Conservation (phyloP, 2,113 vertebrate species). For the Antechinus flavipes region DNA sequence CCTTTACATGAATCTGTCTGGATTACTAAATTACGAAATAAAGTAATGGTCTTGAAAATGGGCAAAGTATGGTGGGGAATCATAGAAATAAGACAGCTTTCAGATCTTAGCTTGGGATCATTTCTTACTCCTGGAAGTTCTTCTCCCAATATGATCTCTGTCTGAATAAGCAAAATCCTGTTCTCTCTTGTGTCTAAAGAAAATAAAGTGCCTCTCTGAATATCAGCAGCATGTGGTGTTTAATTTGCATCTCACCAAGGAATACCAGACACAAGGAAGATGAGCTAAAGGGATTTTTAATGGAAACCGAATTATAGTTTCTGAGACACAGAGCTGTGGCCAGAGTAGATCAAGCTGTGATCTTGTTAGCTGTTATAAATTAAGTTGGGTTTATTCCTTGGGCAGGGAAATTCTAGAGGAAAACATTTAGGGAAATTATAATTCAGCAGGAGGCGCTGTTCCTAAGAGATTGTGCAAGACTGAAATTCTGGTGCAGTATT, state of each 20-base stretch:
- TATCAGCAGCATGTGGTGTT: slow-evolving; percentile 36
- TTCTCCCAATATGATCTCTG: background rate
- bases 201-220: slow-evolving; percentile 49
- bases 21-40: background rate
- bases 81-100: background rate
- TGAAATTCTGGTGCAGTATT: background rate
- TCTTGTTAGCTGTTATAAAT: slow-evolving; percentile 37
- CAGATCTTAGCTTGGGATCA: slow-evolving; percentile 1
- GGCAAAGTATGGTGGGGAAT: slow-evolving; percentile 1
- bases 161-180: slow-evolving; percentile 44
- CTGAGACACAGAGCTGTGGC: slow-evolving; percentile 32
- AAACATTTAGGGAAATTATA: background rate
- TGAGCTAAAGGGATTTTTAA: slow-evolving; percentile 24
- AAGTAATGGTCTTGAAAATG: background rate
- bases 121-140: slow-evolving; percentile 10
- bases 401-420: slow-evolving; percentile 32
- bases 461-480: background rate
- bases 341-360: slow-evolving; percentile 36
- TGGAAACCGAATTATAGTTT: slow-evolving; percentile 59
- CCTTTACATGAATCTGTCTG: background rate
- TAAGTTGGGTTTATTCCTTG: background rate
- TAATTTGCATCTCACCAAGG: slow-evolving; percentile 67
- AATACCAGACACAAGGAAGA: slow-evolving; percentile 49
- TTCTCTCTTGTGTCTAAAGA: slow-evolving; percentile 54
- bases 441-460: background rate